Evolutionary conservation across 1,140 invertebrate genomes (phyloP), one percentile per base, ranked within the genome.

Genomic region (Pectinophora gossypiella): DNA sequence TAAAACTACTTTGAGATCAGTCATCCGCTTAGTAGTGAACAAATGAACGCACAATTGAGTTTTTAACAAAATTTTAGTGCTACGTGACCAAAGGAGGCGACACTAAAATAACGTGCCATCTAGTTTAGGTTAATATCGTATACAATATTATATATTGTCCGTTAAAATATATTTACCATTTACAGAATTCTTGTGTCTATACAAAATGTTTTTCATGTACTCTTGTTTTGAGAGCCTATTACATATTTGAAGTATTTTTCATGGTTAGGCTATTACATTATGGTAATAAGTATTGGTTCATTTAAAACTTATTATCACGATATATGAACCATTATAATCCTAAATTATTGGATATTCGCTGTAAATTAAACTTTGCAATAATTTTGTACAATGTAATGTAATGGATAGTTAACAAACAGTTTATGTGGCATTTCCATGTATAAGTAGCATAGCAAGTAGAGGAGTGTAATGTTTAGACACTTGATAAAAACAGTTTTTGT

Each of bases 81-180:
- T 62, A 64, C 64, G n/a, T 72, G 83, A 85, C 81, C 81, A 84
- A 87, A 85, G 74, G 84, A 76, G 84, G 81, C 81, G 84, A 84
- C 79, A 86, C 85, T 80, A 77, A 73, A 83, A 79, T 83, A 73
- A 88, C 82, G 87, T 89, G 87, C 87, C 87, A 89, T 89, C 84
- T 89, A 88, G 83, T 87, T 88, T 89, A 89, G 85, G 84, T 88
- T 85, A 83, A 83, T 77, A 75, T 78, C 79, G 77, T 87, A 85
- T 85, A 85, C 80, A 85, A 84, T 83, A 85, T 85, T 87, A 85
- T 88, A 87, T 88, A 86, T 87, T 88, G 83, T 88, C 85, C 85
- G 85, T 88, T 88, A 81, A 89, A 83, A 81, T 88, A 88, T 89
- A 87, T 89, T 85, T 88, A 89, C 85, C 85, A 81, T 87, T 85